Percentiles rank a stretch among this genome's conserved stretches.
These are phyloP conservation scores for Antechinus stuartii DNA, from an alignment of 2,113 vertebrate species.

Conservation along the genomic window DNA sequence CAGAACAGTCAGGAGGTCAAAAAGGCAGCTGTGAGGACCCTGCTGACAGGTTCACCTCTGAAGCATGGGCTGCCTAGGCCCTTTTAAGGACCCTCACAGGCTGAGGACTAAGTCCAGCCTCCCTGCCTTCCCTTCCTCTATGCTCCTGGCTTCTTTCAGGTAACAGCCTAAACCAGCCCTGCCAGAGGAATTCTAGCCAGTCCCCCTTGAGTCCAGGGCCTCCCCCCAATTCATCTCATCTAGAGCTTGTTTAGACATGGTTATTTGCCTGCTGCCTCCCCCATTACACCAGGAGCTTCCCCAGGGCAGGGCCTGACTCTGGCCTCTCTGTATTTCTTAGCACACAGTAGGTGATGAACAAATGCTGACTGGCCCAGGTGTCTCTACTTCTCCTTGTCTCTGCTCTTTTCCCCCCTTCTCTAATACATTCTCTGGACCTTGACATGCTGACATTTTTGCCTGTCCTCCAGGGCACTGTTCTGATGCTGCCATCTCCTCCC, in stretches of 20 bases:
- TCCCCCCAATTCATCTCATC: background rate
- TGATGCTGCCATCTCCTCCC: fast-evolving
- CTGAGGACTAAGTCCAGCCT: background rate
- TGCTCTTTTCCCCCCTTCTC: background rate
- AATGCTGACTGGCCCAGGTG: background rate
- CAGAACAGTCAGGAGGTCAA: background rate
- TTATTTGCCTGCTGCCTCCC: background rate
- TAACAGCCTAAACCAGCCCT: background rate
- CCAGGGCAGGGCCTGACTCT: background rate
- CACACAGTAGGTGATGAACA: background rate
- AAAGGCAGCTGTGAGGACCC: background rate
- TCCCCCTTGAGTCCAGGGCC: background rate
- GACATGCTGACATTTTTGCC: background rate
- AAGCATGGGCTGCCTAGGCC: too few relatives aligned
- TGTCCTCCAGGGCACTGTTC: background rate
- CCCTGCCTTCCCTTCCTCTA: background rate
- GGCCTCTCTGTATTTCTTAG: background rate
- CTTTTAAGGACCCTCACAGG: background rate
- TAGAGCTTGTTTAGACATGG: background rate
- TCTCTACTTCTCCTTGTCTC: background rate
- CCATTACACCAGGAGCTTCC: background rate
- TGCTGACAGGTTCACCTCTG: background rate
- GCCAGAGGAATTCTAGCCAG: background rate
- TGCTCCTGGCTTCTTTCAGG: background rate
- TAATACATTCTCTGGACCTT: background rate